Conservation (phyloP, 1,140 invertebrate species). For the Parapsyche elsis region DNA sequence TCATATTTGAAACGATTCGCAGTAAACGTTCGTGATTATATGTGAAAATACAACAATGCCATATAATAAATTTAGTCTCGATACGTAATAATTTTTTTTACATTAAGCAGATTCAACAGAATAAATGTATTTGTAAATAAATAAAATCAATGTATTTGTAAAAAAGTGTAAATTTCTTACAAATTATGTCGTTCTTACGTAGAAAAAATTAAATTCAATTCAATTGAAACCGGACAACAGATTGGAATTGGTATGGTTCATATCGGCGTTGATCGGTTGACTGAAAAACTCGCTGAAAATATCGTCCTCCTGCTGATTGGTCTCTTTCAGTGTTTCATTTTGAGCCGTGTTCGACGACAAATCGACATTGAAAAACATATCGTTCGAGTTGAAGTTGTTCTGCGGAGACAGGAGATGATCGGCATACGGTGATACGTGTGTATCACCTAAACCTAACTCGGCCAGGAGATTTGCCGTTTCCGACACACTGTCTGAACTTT, state of each 20-base stretch:
- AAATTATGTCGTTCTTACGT: no score
- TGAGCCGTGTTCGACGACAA: constrained; percentile 12
- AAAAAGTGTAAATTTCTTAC: no score
- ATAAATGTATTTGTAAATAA: no score
- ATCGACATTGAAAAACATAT: constrained; percentile 51
- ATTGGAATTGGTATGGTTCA: constrained; percentile 43
- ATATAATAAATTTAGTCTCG: no score
- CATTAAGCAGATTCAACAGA: no score
- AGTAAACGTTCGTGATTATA: no score
- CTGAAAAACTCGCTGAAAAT: constrained; percentile 50
- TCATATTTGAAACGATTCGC: no score
- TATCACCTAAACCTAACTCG: constrained; percentile 53
- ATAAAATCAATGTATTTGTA: no score
- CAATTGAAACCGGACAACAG: constrained; percentile 49
- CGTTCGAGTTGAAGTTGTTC: constrained; percentile 37
- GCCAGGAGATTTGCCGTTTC: constrained; percentile 54
- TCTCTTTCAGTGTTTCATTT: constrained; percentile 7
- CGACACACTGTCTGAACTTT: constrained; percentile 43
- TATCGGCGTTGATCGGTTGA: constrained; percentile 20
- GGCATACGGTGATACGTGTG: constrained; percentile 25
- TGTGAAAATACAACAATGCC: no score
- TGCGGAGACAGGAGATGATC: constrained; percentile 28
- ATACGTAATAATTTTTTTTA: no score
- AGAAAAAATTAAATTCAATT: neutral
- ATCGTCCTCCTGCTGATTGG: constrained; percentile 37